Evolutionary conservation across 2,113 vertebrate species (phyloP), one percentile per base, ranked within the genome.

Genomic region (Prionailurus viverrinus): DNA sequence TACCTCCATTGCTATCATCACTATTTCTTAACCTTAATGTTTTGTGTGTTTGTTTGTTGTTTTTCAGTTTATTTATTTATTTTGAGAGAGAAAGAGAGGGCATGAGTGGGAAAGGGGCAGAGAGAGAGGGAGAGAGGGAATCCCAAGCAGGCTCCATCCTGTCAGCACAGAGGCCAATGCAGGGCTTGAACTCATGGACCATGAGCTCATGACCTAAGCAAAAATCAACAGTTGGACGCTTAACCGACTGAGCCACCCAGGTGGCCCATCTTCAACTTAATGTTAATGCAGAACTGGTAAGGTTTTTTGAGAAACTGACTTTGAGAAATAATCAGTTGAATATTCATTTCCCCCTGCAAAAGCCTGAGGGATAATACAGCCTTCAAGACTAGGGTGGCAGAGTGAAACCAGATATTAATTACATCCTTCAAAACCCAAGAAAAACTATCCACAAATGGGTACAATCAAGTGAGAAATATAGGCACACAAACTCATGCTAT

Each of bases 381-480:
- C 4, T 93, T 93, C n/a, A 33, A 79, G 25, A 90, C 95, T 1
- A 92, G 41, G 7, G 39, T 10, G 31, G 23, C 21, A 51, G 23
- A 31, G 1, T 84, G 7, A 86, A 69, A 21, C 1, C 31, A 84
- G 45, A 53, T 82, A 74, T 53, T 69, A 68, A 65, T 58, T 55
- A 84, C 71, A 73, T 41, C 33, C 39, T 48, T 93, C 23, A 76
- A 63, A 90, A 63, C 19, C 18, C 39, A 90, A 73, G 61, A 89
- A 88, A 96, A 93, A 85, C 68, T 11, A 78, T 51, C 68, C 18
- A 16, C 31, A 97, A 96, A 79, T 88, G 84, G 93, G 41, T 88
- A 88, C 83, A 91, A 89, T 58, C 3, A 76, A 97, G 55, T 48
- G 68, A 90, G 23, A 94, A 81, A 79, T 73, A 92, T 4, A 97